Evolutionary conservation across 2,888 invertebrate species (phyloP).

Genomic region (Ptilodon capucinus): DNA sequence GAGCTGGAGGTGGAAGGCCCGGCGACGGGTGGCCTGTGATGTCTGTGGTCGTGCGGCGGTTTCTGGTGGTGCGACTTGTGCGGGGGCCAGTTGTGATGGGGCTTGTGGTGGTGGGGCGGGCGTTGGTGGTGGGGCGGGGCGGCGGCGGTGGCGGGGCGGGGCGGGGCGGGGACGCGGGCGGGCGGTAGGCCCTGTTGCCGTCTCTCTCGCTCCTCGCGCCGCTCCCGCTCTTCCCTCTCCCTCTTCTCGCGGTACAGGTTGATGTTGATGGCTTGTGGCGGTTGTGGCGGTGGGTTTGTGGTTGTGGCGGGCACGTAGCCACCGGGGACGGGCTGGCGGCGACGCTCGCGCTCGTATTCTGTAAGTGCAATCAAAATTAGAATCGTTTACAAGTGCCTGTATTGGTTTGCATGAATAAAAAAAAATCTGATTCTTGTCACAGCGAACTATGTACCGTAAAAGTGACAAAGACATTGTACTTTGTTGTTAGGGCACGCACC

Average conservation of each 20-base stretch:
- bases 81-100: slow-evolving; percentile 59
- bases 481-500: slow-evolving; percentile 43
- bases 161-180: slow-evolving; percentile 44
- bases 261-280: slow-evolving; percentile 81
- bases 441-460: no score
- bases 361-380: slow-evolving; percentile 9
- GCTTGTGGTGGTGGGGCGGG: slow-evolving; percentile 58
- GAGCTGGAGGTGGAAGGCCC: slow-evolving; percentile 32
- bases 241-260: slow-evolving; percentile 85
- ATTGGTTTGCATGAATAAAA: no score
- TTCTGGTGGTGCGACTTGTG: slow-evolving; percentile 65
- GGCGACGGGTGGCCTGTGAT: slow-evolving; percentile 55
- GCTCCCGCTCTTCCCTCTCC: slow-evolving; percentile 82
- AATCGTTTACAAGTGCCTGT: no score
- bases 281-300: slow-evolving; percentile 52
- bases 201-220: slow-evolving; percentile 62
- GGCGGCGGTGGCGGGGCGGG: slow-evolving; percentile 40
- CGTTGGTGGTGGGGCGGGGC: slow-evolving; percentile 44
- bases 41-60: slow-evolving; percentile 66
- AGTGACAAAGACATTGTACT: background rate
- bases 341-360: slow-evolving; percentile 77
- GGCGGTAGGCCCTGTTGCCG: slow-evolving; percentile 46
- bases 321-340: slow-evolving; percentile 66
- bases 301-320: slow-evolving; percentile 71
- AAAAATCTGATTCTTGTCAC: no score